A percentile compares a stretch with the other conserved stretches of the same genome.
Evolutionary conservation across 2,888 invertebrate genomes (phyloP).

Genomic region (Onchidella celtica): DNA sequence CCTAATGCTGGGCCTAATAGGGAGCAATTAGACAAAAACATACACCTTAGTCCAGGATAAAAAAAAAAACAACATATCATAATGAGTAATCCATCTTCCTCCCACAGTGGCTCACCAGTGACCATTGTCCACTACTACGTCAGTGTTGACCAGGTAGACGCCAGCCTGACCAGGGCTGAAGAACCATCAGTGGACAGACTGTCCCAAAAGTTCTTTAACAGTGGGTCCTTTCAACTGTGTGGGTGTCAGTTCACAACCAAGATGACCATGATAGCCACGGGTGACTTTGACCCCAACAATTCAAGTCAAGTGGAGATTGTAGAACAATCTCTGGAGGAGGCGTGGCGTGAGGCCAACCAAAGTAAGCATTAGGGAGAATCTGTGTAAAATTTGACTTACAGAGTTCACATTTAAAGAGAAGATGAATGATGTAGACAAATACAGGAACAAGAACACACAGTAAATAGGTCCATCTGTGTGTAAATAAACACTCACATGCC

Average conservation of each 20-base stretch:
- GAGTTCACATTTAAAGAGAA: too few species aligned
- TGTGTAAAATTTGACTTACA: too few species aligned
- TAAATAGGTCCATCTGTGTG: too few species aligned
- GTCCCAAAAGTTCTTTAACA: not conserved
- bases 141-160: conserved; percentile 31
- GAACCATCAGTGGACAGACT: conserved; percentile 14
- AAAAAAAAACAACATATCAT: too few species aligned
- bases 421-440: too few species aligned
- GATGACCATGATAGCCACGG: not conserved
- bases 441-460: too few species aligned
- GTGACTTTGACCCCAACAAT: conserved; percentile 2
- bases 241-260: not conserved
- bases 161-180: conserved; percentile 33
- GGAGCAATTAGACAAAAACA: too few species aligned
- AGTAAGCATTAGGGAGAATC: conserved; percentile 25
- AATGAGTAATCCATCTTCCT: too few species aligned
- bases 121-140: conserved; percentile 31
- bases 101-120: not conserved
- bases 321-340: conserved; percentile 13
- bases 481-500: too few species aligned
- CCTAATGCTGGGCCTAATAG: too few species aligned
- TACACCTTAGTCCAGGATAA: too few species aligned
- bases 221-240: not conserved
- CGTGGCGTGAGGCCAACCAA: conserved; percentile 24
- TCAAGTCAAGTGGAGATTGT: not conserved